Conservation (phyloP, 2,888 invertebrate species). For the Polietes domitor region DNA sequence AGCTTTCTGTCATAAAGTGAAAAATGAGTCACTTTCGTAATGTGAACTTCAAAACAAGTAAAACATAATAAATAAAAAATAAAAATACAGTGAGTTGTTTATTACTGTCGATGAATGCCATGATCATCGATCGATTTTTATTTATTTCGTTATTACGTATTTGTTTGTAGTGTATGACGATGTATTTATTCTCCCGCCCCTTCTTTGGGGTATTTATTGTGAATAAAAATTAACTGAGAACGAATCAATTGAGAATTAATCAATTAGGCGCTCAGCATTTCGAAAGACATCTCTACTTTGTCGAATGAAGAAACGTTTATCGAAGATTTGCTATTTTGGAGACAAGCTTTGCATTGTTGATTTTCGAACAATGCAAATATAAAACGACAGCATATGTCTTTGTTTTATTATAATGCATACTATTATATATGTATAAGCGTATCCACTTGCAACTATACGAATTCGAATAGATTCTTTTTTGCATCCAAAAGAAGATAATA, state of each 20-base stretch:
- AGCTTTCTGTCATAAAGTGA: not conserved
- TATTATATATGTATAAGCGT: no score
- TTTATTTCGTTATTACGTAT: not conserved
- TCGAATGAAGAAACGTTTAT: no score
- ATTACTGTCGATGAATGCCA: conserved; percentile 54
- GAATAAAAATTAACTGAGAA: conserved; percentile 75
- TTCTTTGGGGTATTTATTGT: not conserved
- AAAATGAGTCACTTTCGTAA: not conserved
- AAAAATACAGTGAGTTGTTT: conserved; percentile 7
- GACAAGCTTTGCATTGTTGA: no score
- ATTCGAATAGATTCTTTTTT: no score
- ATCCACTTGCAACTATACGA: no score
- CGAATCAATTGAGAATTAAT: conserved; percentile 76
- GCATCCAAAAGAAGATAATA: no score
- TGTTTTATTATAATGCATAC: no score
- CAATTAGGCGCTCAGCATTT: conserved; percentile 76
- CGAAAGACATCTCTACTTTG: not conserved
- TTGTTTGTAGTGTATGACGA: not conserved
- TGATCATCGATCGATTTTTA: conserved; percentile 33
- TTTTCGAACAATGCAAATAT: no score
- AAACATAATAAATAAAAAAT: not conserved
- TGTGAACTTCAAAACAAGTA: not conserved
- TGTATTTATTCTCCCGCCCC: not conserved
- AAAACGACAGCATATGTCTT: no score
- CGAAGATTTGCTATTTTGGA: no score